Conservation (phyloP, 92 coral and sea anemone genomes). For the Porites divaricata region DNA sequence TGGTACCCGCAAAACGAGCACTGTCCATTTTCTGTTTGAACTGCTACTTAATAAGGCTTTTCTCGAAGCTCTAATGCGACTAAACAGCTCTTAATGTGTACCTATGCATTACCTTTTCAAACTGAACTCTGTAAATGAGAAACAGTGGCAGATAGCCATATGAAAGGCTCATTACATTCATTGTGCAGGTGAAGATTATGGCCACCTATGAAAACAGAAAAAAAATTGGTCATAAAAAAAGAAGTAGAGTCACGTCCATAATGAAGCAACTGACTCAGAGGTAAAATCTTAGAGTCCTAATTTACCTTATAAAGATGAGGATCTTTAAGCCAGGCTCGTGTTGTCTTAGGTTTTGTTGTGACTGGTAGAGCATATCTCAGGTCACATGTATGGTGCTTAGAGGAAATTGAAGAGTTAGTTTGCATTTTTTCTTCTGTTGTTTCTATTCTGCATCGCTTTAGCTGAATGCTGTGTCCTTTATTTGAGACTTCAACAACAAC, state of each 20-base stretch:
- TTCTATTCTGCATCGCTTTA: no score
- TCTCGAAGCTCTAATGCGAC: no score
- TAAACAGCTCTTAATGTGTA: no score
- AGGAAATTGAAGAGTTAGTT: neutral
- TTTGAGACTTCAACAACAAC: neutral
- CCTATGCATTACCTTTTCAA: neutral
- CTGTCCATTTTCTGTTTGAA: no score
- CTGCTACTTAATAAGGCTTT: no score
- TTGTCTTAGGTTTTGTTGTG: neutral
- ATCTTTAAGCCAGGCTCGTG: slow-evolving; percentile 13
- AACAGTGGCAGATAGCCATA: slow-evolving; percentile 12
- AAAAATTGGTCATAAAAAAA: neutral
- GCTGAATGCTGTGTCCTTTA: neutral
- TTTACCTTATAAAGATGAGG: neutral
- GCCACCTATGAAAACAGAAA: neutral
- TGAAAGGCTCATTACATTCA: neutral
- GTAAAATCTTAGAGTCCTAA: neutral
- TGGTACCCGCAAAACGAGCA: no score
- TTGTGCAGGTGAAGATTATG: slow-evolving; percentile 2
- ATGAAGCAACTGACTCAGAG: neutral
- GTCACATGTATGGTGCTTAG: neutral
- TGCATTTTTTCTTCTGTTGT: no score
- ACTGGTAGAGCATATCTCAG: neutral
- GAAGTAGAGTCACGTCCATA: neutral
- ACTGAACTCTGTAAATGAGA: neutral